Evolutionary conservation across 2,797 vertebrate species (phyloP).

Genomic region (Squalus acanthias): DNA sequence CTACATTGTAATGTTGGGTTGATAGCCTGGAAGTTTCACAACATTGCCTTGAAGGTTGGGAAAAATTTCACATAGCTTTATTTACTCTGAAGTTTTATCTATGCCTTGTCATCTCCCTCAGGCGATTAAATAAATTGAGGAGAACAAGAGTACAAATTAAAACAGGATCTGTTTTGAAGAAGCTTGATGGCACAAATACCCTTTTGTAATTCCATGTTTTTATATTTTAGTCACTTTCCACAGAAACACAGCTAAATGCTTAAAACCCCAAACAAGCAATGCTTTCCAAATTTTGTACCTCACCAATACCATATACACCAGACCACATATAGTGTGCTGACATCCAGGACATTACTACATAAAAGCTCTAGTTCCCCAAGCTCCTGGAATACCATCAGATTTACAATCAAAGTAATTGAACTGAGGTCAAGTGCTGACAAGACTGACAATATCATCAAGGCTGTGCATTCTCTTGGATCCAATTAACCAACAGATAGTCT

Average conservation of each 20-base stretch:
- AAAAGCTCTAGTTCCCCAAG: neutral
- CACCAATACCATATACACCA: neutral
- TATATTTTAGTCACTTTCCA: neutral
- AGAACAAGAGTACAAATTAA: neutral
- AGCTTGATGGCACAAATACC: neutral
- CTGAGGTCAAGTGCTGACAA: neutral
- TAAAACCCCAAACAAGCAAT: neutral
- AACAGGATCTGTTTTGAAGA: neutral
- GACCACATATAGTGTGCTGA: neutral
- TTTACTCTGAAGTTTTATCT: neutral
- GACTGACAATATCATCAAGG: neutral
- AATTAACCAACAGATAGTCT: neutral
- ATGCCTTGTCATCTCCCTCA: neutral
- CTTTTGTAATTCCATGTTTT: neutral
- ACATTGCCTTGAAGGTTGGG: neutral
- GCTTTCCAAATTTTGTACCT: neutral
- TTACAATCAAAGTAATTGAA: neutral
- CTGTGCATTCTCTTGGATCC: neutral
- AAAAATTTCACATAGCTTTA: neutral
- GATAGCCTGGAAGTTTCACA: neutral
- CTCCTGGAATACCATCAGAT: neutral
- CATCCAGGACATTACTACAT: neutral
- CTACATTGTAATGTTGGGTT: neutral
- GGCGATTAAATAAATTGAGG: neutral
- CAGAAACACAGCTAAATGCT: neutral